Evolutionary conservation across 2,888 invertebrate species (phyloP).

Genomic region (Lypha dubia): DNA sequence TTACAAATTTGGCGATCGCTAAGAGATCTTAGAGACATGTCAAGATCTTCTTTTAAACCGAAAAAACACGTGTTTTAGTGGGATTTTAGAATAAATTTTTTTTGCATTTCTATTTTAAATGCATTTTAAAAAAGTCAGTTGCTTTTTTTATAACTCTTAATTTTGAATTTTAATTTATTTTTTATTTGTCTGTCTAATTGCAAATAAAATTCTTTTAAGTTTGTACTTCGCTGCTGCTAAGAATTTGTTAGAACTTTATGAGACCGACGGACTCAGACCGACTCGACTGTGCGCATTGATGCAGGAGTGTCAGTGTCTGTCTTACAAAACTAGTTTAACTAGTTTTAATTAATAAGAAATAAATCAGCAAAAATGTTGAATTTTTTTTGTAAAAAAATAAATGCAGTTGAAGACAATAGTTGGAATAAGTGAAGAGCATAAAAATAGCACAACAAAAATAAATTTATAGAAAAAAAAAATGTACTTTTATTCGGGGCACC

Average conservation of each 20-base stretch:
- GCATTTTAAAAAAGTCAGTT: not conserved
- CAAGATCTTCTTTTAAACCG: no score
- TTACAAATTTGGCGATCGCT: not conserved
- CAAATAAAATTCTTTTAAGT: conserved; percentile 6
- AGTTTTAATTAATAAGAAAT: conserved; percentile 57
- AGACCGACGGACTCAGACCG: not conserved
- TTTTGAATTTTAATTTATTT: conserved; percentile 34
- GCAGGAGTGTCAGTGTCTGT: conserved; percentile 23
- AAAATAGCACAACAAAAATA: conserved; percentile 9
- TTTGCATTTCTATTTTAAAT: conserved; percentile 14
- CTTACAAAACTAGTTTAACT: conserved; percentile 62
- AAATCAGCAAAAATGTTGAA: conserved; percentile 45
- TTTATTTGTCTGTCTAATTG: not conserved
- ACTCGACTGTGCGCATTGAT: not conserved
- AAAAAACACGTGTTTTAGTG: conserved; percentile 20
- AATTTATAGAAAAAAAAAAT: no score
- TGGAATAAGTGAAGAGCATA: not conserved
- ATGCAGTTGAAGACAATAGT: not conserved
- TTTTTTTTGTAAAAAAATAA: conserved; percentile 15
- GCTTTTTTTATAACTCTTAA: not conserved
- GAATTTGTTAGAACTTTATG: conserved; percentile 9
- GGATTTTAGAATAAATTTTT: not conserved
- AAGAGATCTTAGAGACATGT: not conserved
- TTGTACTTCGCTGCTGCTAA: not conserved
- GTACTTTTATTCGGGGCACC: no score